Percentiles rank a stretch among this genome's conserved stretches.
phyloP scores from a whole-genome alignment of 2,113 vertebrate species.

The Calonectris borealis region DNA sequence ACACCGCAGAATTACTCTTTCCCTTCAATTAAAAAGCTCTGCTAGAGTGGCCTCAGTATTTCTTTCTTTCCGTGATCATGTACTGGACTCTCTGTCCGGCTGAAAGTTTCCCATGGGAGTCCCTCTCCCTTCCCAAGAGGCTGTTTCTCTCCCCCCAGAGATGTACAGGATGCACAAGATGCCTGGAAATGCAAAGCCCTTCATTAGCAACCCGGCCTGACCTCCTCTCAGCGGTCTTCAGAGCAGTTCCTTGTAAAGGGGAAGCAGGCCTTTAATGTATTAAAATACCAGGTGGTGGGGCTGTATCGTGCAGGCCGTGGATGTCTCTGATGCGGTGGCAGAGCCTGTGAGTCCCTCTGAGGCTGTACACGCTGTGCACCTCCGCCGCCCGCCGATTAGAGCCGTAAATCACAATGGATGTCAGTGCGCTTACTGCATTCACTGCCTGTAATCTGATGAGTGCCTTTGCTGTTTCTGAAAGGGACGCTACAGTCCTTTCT shows the following conservation, averaged over 20 bases:
- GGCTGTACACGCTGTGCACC: accelerated
- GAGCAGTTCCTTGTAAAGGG: background rate
- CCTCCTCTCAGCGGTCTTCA: background rate
- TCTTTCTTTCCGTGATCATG: background rate
- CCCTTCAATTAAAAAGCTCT: background rate
- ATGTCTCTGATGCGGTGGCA: background rate
- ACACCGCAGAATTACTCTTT: accelerated
- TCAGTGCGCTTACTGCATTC: background rate
- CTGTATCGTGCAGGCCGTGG: accelerated
- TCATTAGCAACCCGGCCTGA: background rate
- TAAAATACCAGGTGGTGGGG: too few species aligned
- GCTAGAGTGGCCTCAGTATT: background rate
- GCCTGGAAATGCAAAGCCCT: background rate
- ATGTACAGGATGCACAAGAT: background rate
- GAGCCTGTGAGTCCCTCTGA: background rate
- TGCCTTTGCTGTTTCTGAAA: background rate
- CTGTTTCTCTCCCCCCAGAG: background rate
- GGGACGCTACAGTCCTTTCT: background rate
- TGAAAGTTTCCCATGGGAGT: background rate
- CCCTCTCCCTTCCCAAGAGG: background rate
- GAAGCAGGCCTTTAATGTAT: background rate
- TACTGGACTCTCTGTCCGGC: background rate
- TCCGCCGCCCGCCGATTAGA: accelerated
- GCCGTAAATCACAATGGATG: background rate
- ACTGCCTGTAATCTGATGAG: background rate